Conservation (phyloP, 1,140 invertebrate genomes). For the Bacillus rossius region DNA sequence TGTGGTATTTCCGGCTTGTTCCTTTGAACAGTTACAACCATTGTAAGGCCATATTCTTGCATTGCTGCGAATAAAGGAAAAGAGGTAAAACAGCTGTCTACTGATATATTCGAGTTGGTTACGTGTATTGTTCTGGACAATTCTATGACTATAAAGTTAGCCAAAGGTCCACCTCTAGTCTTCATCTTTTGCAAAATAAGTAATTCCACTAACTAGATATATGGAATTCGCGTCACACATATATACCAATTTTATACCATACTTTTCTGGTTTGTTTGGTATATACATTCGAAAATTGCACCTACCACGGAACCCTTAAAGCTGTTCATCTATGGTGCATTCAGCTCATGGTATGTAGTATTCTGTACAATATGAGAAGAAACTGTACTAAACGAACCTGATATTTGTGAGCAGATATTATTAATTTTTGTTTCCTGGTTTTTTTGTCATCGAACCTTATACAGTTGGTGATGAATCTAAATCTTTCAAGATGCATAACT, state of each 20-base stretch:
- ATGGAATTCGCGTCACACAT: conserved; percentile 22
- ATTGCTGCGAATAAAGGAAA: too few relatives aligned
- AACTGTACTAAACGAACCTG: not conserved
- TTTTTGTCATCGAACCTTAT: too few relatives aligned
- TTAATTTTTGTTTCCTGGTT: not conserved
- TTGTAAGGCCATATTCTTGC: too few relatives aligned
- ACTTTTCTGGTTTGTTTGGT: conserved; percentile 30
- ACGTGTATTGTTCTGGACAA: too few relatives aligned
- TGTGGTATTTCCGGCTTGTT: too few relatives aligned
- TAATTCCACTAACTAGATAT: conserved; percentile 24
- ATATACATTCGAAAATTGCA: conserved; percentile 36
- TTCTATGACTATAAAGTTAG: too few relatives aligned
- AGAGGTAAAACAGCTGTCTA: too few relatives aligned
- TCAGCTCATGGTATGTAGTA: conserved; percentile 13
- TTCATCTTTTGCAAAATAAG: conserved; percentile 21
- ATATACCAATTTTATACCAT: conserved; percentile 27
- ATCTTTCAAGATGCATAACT: too few relatives aligned
- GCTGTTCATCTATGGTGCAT: conserved; percentile 35
- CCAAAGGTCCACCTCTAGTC: not conserved
- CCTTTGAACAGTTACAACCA: too few relatives aligned
- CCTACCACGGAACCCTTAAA: conserved; percentile 31
- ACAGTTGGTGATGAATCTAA: too few relatives aligned
- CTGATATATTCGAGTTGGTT: too few relatives aligned
- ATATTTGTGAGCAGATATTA: not conserved
- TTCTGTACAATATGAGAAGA: conserved; percentile 13